Evolutionary conservation across 2,113 vertebrate species (phyloP).

Genomic region (Microtus richardsoni): DNA sequence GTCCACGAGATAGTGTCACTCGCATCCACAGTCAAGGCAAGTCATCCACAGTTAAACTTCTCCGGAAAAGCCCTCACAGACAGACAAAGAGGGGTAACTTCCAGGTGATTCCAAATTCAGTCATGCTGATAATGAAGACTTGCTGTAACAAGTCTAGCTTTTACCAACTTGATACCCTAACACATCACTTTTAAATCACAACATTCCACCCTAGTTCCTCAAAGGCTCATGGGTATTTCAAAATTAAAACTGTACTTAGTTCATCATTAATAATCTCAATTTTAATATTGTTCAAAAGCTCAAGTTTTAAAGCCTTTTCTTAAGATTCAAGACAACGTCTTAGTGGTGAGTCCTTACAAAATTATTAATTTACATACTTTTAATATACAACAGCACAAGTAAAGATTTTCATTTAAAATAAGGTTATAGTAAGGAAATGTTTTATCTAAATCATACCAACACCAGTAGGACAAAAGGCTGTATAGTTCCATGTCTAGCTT

Average conservation of each 20-base stretch:
- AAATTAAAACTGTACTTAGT: not conserved
- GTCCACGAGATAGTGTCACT: not conserved
- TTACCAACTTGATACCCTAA: not conserved
- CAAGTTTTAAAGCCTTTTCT: not conserved
- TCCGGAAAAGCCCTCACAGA: not conserved
- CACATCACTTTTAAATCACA: not conserved
- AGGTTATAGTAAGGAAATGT: not conserved
- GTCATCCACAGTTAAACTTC: not conserved
- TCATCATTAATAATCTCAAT: not conserved
- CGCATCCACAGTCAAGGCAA: not conserved
- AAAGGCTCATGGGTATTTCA: not conserved
- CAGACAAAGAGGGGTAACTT: not conserved
- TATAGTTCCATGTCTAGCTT: not conserved
- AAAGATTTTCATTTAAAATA: not conserved
- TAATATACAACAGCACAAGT: not conserved
- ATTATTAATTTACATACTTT: not conserved
- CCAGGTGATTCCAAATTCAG: not conserved
- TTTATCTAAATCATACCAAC: not conserved
- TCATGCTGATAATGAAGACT: not conserved
- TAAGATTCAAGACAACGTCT: not conserved
- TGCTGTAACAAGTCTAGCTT: too few relatives aligned
- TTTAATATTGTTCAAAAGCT: not conserved
- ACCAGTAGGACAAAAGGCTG: not conserved
- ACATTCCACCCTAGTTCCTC: not conserved
- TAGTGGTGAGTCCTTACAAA: not conserved